These are phyloP conservation scores for Bombycilla garrulus DNA, from an alignment of 2,113 vertebrate genomes.

Conservation along the genomic window DNA sequence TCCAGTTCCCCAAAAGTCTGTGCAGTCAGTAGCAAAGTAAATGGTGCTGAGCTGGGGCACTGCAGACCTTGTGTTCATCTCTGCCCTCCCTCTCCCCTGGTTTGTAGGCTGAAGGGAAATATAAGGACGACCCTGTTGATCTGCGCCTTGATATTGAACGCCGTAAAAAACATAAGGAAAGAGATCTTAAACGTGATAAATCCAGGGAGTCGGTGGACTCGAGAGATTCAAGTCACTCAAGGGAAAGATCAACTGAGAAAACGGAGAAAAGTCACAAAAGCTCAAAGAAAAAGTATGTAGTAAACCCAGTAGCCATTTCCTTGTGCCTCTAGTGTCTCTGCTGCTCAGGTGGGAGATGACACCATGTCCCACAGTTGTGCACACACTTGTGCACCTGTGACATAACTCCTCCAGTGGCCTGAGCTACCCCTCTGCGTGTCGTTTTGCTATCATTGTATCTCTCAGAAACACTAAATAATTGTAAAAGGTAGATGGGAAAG, in stretches of 20 bases:
- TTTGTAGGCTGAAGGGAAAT: slow-evolving; percentile 85
- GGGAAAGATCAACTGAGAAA: slow-evolving; percentile 86
- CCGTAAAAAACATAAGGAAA: slow-evolving; percentile 92
- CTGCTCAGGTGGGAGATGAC: neutral
- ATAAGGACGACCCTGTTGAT: slow-evolving; percentile 88
- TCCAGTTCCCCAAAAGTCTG: neutral
- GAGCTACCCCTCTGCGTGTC: neutral
- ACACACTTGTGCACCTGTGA: neutral
- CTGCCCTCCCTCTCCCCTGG: slow-evolving; percentile 38
- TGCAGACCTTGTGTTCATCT: neutral
- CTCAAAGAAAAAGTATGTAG: slow-evolving; percentile 86
- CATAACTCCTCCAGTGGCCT: neutral
- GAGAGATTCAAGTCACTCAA: slow-evolving; percentile 82
- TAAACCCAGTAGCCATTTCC: slow-evolving; percentile 22
- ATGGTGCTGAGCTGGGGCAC: neutral
- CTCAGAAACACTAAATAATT: neutral
- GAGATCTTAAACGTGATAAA: slow-evolving; percentile 83
- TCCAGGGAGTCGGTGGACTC: slow-evolving; percentile 82
- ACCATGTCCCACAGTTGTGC: neutral
- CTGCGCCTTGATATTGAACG: slow-evolving; percentile 96
- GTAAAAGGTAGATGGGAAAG: slow-evolving; percentile 39
- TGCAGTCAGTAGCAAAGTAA: slow-evolving; percentile 46
- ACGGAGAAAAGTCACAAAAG: slow-evolving; percentile 84
- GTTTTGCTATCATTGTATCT: neutral
- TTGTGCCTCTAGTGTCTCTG: neutral